Evolutionary conservation across 64 coral and sea anemone genomes (phyloP).

Genomic region (Porites australiensis): DNA sequence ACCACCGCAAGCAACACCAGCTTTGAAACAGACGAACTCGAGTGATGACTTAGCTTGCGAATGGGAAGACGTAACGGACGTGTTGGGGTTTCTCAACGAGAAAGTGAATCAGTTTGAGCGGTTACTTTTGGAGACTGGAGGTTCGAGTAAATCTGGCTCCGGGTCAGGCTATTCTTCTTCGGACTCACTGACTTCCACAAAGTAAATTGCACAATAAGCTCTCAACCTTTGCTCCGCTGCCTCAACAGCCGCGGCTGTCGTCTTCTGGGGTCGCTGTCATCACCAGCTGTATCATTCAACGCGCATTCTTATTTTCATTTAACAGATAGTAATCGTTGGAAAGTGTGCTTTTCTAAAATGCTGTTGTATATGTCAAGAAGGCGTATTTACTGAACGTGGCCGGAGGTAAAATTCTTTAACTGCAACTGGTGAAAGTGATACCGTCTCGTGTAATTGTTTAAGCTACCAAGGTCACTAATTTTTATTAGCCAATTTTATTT

Average conservation of each 20-base stretch:
- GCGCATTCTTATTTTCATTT: background rate
- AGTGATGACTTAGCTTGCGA: conserved; percentile 78
- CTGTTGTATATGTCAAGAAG: conserved; percentile 1
- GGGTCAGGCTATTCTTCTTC: conserved; percentile 62
- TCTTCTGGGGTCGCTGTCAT: background rate
- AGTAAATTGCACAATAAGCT: background rate
- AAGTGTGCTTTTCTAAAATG: conserved; percentile 12
- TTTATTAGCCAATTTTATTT: background rate
- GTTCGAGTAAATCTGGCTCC: conserved; percentile 65
- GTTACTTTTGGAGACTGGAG: conserved; percentile 87
- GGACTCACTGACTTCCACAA: conserved; percentile 58
- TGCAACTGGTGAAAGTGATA: background rate
- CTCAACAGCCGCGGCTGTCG: background rate
- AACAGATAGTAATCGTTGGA: conserved; percentile 17
- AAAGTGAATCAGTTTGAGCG: conserved; percentile 96
- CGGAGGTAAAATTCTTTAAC: background rate
- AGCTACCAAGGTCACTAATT: background rate
- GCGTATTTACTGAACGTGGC: background rate
- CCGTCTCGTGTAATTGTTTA: background rate
- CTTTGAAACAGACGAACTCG: conserved; percentile 63
- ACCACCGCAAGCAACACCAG: conserved; percentile 25
- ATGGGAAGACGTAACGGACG: conserved; percentile 94
- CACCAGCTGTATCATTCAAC: background rate
- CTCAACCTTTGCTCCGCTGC: background rate
- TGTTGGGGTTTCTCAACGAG: conserved; percentile 92